Evolutionary conservation across 2,113 vertebrate genomes (phyloP).

Genomic region (Anser cygnoides): DNA sequence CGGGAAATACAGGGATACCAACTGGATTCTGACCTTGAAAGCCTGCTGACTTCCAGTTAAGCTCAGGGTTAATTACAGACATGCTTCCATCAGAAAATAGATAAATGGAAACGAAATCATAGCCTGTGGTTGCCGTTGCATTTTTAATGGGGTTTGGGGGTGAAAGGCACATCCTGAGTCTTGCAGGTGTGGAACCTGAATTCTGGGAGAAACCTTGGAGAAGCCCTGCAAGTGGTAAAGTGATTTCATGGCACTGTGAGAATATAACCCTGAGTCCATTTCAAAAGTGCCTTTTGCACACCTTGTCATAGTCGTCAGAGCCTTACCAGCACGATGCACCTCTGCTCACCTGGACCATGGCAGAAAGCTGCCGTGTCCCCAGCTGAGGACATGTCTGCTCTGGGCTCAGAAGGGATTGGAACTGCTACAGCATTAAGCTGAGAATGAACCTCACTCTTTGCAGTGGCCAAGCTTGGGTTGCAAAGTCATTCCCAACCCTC

Average conservation of each 20-base stretch:
- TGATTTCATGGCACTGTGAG: background rate
- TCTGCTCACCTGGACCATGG: background rate
- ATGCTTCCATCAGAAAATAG: background rate
- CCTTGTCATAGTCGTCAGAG: background rate
- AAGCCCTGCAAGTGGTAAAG: background rate
- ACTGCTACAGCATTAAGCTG: background rate
- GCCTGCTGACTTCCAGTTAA: background rate
- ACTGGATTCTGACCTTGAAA: background rate
- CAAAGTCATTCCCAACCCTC: background rate
- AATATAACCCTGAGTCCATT: background rate
- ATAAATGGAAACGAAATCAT: background rate
- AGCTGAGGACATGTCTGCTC: background rate
- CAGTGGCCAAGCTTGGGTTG: background rate
- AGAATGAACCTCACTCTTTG: background rate
- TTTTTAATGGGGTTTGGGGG: background rate
- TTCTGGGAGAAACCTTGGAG: background rate
- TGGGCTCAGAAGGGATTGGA: rapidly evolving
- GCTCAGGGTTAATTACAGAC: background rate
- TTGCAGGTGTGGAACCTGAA: background rate
- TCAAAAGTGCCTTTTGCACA: background rate
- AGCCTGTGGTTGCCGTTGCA: background rate
- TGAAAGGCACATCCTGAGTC: rapidly evolving
- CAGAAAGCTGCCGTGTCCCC: background rate
- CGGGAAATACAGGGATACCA: background rate
- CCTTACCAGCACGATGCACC: background rate